Base-by-base conservation (phyloP, 2,797 vertebrate species). In the Rhinatrema bivittatum region DNA sequence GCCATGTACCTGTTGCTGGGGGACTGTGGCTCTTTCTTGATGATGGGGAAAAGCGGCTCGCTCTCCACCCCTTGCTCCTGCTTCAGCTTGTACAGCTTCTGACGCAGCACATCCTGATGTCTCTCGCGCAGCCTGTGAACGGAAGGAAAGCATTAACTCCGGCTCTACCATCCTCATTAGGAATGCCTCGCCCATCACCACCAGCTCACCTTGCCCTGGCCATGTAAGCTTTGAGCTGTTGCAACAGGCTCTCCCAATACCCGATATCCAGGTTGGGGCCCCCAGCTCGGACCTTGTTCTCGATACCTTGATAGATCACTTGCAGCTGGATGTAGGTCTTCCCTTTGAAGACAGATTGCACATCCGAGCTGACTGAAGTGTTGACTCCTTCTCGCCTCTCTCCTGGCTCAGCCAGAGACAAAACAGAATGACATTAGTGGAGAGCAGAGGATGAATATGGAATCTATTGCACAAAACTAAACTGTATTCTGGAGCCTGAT, bases 1-100 rank as follows among this genome's bases (percentile, higher is more conserved):
- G n/a, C n/a, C n/a, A n/a, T n/a, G 3, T 41, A 83, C 93, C 72
- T 74, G 10, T 77, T 58, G 0, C 78, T 68, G 1, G 88, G 80
- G 1, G 66, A 74, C 2, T 39, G 45, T 0, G 74, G 68, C 51
- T 95, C 91, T 23, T 65, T 81, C 68, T 91, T 93, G 51, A 97
- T 79, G 56, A 98, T 98, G 56, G 93, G 96, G 51, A 97, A 98
- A 5, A 98, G 79, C 0, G 94, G 94, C 24, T 92, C 91, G 0
- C 91, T 98, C 64, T 96, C 92, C 50, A 98, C 94, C 0, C 94
- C 94, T 54, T 99, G 96, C 61, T 99, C 96, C 75, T 96, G 94
- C 60, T 99, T 99, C 60, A 99, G 65, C 46, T 97, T 97, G 71
- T 91, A 99, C 27, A 99, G 81, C 50, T 99, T 99, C 79, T 97